Evolutionary conservation across 2,113 vertebrate genomes (phyloP), one percentile per base, ranked within the genome.

Genomic region (Pica pica): DNA sequence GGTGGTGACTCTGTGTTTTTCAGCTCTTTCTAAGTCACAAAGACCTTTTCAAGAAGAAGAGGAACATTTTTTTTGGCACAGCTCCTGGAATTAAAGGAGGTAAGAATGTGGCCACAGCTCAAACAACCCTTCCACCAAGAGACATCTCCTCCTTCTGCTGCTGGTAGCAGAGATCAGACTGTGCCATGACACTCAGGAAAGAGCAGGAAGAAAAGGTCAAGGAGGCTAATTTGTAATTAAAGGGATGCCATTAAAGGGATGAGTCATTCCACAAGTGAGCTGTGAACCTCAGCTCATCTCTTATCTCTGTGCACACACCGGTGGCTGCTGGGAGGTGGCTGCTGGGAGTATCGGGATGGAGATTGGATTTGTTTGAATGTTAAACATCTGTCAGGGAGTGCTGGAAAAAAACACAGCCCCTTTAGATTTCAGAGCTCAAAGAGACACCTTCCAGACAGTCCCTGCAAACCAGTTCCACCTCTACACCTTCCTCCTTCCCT

Each of bases 141-240:
- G 22, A 47, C 13, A 0, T 11, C 3, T 0, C 15, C 83, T 75
- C 37, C 50, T 80, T 19, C 79, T 68, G 59, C 65, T 87, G 41
- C 46, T 50, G 24, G 61, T 67, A 87, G 50, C 65, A 9, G 52
- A 77, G 75, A 94, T 86, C 88, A 83, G 19, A 47, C 52, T 23
- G 41, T 39, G 35, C 39, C 1, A 2, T 57, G 53, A 5, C 85
- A 83, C 87, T n/a, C 60, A 49, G 64, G 28, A 83, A 75, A 39
- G 90, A 68, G 84, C 33, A 41, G 65, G 67, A 93, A 76, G 60
- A 78, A 95, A 96, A 96, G 95, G 94, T 96, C 95, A 87, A 67
- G 52, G 60, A 95, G 76, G 88, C 88, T 96, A 97, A 96, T 94
- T 96, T 92, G 93, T 60, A 93, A 95, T 96, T 96, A 94, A 96